phyloP scores from a whole-genome alignment of 2,888 invertebrate genomes.

The Psylliodes chrysocephalus region DNA sequence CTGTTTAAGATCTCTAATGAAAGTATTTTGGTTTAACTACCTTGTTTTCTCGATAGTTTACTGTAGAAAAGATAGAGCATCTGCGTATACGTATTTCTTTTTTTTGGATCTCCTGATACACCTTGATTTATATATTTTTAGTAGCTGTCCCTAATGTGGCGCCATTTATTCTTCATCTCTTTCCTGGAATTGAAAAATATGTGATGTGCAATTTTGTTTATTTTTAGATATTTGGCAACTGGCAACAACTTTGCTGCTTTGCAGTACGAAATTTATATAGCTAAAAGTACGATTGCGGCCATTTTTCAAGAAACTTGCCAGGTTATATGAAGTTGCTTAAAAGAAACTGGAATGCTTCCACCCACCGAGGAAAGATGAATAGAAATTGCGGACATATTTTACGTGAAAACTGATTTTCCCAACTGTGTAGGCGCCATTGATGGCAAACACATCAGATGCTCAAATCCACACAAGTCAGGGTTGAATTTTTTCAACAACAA shows the following conservation, averaged over 20 bases:
- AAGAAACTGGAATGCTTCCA: conserved; percentile 36
- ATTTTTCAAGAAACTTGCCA: conserved; percentile 39
- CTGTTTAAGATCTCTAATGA: no score
- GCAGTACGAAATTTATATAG: conserved; percentile 35
- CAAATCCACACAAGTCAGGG: conserved; percentile 3
- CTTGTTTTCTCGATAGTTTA: no score
- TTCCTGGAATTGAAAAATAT: conserved; percentile 31
- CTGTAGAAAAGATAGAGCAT: conserved; percentile 38
- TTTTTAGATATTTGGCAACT: conserved; percentile 40
- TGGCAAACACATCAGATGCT: conserved; percentile 36
- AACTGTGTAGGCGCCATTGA: conserved; percentile 42
- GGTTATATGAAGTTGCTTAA: conserved; percentile 35
- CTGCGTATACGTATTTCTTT: conserved; percentile 40
- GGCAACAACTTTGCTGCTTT: conserved; percentile 34
- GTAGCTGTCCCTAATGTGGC: conserved; percentile 37
- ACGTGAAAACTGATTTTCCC: conserved; percentile 42
- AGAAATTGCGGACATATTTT: conserved; percentile 35
- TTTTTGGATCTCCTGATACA: conserved; percentile 15
- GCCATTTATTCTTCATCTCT: conserved; percentile 44
- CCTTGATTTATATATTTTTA: conserved; percentile 37
- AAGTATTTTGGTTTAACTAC: no score
- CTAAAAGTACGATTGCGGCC: conserved; percentile 34
- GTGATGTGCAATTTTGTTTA: not conserved
- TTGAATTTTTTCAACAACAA: no score
- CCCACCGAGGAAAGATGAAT: conserved; percentile 39